Evolutionary conservation across 2,888 invertebrate genomes (phyloP).

Genomic region (Drosophila mettleri): DNA sequence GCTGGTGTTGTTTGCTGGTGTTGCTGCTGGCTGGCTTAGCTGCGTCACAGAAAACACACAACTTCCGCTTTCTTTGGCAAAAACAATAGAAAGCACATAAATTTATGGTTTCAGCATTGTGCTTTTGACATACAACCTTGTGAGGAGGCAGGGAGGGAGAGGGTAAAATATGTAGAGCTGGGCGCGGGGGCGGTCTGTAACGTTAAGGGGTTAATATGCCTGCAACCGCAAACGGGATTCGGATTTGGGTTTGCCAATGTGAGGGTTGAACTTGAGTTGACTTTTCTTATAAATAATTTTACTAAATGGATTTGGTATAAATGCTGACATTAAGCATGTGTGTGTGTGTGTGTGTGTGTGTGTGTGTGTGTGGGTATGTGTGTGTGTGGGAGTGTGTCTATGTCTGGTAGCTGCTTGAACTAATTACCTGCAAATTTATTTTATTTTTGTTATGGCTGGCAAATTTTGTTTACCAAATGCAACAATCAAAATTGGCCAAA

Average conservation of each 20-base stretch:
- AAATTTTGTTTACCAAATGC: constrained; percentile 65
- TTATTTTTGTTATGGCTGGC: constrained; percentile 42
- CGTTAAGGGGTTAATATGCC: constrained; percentile 81
- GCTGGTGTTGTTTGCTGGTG: constrained; percentile 36
- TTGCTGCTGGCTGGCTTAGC: constrained; percentile 40
- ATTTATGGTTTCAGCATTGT: constrained; percentile 82
- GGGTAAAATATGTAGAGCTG: background rate
- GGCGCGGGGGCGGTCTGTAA: constrained; percentile 15
- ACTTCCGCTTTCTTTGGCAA: constrained; percentile 80
- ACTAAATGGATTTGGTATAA: constrained; percentile 80
- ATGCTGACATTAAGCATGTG: constrained; percentile 60
- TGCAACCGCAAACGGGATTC: constrained; percentile 74
- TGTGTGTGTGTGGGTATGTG: background rate
- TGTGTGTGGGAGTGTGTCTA: constrained; percentile 14
- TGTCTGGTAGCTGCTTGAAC: constrained; percentile 71
- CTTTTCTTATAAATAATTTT: constrained; percentile 79
- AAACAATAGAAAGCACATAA: constrained; percentile 81
- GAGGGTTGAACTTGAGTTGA: constrained; percentile 43
- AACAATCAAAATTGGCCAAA: constrained; percentile 74
- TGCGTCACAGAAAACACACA: constrained; percentile 72
- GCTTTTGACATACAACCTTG: constrained; percentile 77
- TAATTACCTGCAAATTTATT: constrained; percentile 75
- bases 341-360: constrained; percentile 18
- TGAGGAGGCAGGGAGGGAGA: constrained; percentile 2
- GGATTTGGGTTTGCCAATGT: constrained; percentile 57